A percentile compares a stretch with the other conserved stretches of the same genome.
Conservation (phyloP, 2,888 invertebrate species). For the Hydriomena furcata region DNA sequence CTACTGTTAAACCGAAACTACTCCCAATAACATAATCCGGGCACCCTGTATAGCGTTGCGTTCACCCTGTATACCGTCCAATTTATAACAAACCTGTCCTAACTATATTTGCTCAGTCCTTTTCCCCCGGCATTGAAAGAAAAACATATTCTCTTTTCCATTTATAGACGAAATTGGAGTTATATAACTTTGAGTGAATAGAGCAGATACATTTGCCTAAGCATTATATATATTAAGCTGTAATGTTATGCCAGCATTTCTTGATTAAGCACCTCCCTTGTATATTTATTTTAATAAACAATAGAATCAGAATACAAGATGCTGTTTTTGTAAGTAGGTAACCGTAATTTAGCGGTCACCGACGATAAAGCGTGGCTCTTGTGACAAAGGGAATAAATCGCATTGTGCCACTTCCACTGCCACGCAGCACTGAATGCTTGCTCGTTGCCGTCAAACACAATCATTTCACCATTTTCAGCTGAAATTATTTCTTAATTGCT, state of each 20-base stretch:
- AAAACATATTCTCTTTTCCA: conserved; percentile 29
- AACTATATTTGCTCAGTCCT: conserved; percentile 27
- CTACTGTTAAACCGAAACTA: neutral
- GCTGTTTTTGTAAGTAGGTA: no score
- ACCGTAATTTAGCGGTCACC: no score
- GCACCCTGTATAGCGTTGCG: conserved; percentile 1
- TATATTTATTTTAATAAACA: no score
- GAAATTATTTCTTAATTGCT: no score
- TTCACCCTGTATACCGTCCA: conserved; percentile 10
- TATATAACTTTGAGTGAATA: conserved; percentile 9
- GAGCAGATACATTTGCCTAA: conserved; percentile 3
- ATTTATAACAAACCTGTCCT: conserved; percentile 24
- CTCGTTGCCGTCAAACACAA: no score
- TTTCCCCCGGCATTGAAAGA: conserved; percentile 22
- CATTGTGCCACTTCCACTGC: no score
- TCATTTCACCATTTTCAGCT: no score
- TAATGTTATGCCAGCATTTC: neutral
- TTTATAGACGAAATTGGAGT: conserved; percentile 22
- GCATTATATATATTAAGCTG: conserved; percentile 4
- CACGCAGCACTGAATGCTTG: no score
- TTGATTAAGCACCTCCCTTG: no score
- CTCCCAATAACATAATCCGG: conserved; percentile 6
- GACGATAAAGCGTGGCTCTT: no score
- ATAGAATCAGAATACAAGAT: no score
- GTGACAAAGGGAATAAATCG: no score